A percentile compares a stretch with the other conserved stretches of the same genome.
phyloP scores from a whole-genome alignment of 2,888 invertebrate genomes.

The Epicampocera succincta region DNA sequence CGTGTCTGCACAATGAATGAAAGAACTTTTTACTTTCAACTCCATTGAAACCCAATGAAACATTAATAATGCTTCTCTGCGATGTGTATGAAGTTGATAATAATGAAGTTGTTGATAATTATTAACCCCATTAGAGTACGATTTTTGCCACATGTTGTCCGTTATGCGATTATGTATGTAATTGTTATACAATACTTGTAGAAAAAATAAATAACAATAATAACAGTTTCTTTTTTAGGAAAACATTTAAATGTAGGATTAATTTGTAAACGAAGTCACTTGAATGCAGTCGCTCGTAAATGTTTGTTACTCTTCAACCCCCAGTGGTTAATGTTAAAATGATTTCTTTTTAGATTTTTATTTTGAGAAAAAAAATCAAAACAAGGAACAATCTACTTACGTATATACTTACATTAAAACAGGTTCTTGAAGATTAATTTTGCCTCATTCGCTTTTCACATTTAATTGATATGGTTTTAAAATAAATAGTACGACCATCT shows the following conservation, averaged over 20 bases:
- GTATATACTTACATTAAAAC: too few species aligned
- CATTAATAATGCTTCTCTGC: slow-evolving; percentile 36
- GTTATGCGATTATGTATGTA: slow-evolving; percentile 24
- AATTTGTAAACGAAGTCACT: neutral
- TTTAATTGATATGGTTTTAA: too few species aligned
- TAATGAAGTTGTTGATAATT: slow-evolving; percentile 27
- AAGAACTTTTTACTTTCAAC: slow-evolving; percentile 30
- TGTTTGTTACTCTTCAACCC: slow-evolving; percentile 23
- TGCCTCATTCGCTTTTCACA: too few species aligned
- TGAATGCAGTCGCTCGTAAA: neutral
- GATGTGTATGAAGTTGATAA: slow-evolving; percentile 5
- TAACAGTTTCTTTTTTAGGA: slow-evolving; percentile 2
- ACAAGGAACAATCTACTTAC: too few species aligned
- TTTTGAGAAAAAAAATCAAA: too few species aligned
- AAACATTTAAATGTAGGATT: neutral
- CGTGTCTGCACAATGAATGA: slow-evolving; percentile 21
- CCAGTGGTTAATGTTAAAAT: slow-evolving; percentile 2
- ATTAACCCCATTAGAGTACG: slow-evolving; percentile 51
- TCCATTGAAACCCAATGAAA: slow-evolving; percentile 49
- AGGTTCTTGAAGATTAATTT: too few species aligned
- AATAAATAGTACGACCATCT: too few species aligned
- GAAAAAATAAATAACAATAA: slow-evolving; percentile 12
- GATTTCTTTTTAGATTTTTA: neutral
- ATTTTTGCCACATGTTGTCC: slow-evolving; percentile 30
- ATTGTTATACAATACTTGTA: slow-evolving; percentile 18